phyloP scores from a whole-genome alignment of 2,888 invertebrate species.

The Magallana nippona region DNA sequence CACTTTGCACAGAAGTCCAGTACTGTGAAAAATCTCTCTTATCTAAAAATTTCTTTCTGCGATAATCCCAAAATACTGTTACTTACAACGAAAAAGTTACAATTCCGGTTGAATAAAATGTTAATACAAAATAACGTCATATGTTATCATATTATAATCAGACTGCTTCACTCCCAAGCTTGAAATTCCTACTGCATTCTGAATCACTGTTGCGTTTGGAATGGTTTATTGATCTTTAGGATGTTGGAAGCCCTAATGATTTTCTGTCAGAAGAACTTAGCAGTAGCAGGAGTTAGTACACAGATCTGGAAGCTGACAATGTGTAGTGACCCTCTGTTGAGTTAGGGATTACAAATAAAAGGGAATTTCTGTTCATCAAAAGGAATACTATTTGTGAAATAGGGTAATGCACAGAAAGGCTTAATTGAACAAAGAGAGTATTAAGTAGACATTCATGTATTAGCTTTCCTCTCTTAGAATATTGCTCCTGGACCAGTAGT shows the following conservation, averaged over 20 bases:
- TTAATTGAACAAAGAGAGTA: not conserved
- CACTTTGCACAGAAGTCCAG: not conserved
- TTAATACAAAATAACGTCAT: constrained; percentile 41
- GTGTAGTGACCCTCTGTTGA: constrained; percentile 4
- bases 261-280: constrained; percentile 24
- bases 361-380: constrained; percentile 17
- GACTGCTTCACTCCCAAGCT: constrained; percentile 31
- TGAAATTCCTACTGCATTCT: constrained; percentile 19
- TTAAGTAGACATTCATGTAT: not conserved
- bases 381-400: not conserved
- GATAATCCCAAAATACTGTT: not conserved
- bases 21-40: not conserved
- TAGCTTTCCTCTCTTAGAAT: not conserved
- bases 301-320: not conserved
- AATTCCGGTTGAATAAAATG: constrained; percentile 33
- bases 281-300: constrained; percentile 7
- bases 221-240: constrained; percentile 29
- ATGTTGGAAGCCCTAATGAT: constrained; percentile 27
- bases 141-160: constrained; percentile 38
- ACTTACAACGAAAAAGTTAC: constrained; percentile 27
- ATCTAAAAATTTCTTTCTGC: not conserved
- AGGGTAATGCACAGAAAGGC: not conserved
- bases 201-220: constrained; percentile 29
- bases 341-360: constrained; percentile 12
- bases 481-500: not conserved